phyloP scores from a whole-genome alignment of 1,140 invertebrate genomes.

The Bombus impatiens region DNA sequence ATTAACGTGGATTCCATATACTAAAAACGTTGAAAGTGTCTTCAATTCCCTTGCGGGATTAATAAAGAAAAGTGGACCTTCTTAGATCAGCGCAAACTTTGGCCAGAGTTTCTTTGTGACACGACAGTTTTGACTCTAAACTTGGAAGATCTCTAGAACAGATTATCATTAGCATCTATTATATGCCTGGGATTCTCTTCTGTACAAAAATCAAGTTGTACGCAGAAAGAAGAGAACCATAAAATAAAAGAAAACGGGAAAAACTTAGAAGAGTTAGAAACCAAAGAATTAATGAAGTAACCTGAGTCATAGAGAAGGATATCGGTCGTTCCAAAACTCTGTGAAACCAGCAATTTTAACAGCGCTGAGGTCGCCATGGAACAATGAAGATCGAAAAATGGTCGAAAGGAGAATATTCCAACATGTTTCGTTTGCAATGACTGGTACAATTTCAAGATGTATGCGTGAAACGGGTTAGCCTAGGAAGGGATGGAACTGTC shows the following conservation, averaged over 20 bases:
- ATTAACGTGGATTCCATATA: slow-evolving; percentile 36
- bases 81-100: neutral
- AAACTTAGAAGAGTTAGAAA: neutral
- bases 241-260: neutral
- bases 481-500: slow-evolving; percentile 16
- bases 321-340: neutral
- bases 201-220: neutral
- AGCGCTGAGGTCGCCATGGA: neutral
- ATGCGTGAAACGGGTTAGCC: neutral
- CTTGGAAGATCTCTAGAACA: neutral
- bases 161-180: too few species aligned
- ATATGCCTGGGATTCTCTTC: too few species aligned
- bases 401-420: neutral
- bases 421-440: slow-evolving; percentile 15
- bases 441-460: slow-evolving; percentile 51
- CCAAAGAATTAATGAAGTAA: neutral
- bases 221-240: neutral
- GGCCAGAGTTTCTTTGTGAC: neutral
- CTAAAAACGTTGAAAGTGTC: neutral
- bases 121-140: neutral
- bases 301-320: neutral
- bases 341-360: too few species aligned
- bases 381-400: neutral
- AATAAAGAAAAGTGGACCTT: neutral
- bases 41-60: neutral